Percentiles rank a stretch among this genome's conserved stretches.
These are phyloP conservation scores for Dendrolimus pini DNA, from an alignment of 2,888 invertebrate genomes.

Conservation along the genomic window DNA sequence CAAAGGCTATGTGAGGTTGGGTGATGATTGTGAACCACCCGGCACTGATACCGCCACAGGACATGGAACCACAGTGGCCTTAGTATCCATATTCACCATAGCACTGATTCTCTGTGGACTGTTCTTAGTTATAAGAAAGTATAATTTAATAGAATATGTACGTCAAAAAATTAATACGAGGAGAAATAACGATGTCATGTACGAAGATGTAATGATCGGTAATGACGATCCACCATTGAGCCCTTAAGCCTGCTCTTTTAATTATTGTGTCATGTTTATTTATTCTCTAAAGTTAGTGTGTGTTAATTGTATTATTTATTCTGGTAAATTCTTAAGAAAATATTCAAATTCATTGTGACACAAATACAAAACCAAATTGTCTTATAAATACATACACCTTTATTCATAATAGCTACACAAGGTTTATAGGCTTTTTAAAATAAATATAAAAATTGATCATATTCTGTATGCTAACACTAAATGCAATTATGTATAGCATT, in stretches of 20 bases:
- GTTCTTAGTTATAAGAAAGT: slow-evolving; percentile 59
- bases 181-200: slow-evolving; percentile 61
- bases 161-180: slow-evolving; percentile 54
- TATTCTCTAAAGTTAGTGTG: slow-evolving; percentile 1
- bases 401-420: too few species aligned
- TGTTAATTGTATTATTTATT: slow-evolving; percentile 1
- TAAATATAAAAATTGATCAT: too few species aligned
- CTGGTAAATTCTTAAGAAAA: too few species aligned
- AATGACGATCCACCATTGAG: slow-evolving; percentile 70
- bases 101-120: slow-evolving; percentile 54
- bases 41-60: slow-evolving; percentile 16
- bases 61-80: slow-evolving; percentile 42
- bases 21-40: slow-evolving; percentile 37
- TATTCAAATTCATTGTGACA: too few species aligned
- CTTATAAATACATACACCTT: too few species aligned
- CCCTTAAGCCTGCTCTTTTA: slow-evolving; percentile 31
- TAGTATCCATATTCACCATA: slow-evolving; percentile 54
- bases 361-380: too few species aligned
- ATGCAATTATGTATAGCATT: too few species aligned
- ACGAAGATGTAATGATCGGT: slow-evolving; percentile 75
- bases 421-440: too few species aligned
- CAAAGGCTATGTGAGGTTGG: slow-evolving; percentile 35
- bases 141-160: slow-evolving; percentile 58
- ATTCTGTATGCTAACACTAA: too few species aligned
- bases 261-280: slow-evolving; percentile 3